These are phyloP conservation scores for Macquaria australasica DNA, from an alignment of 2,113 vertebrate genomes.

Conservation along the genomic window DNA sequence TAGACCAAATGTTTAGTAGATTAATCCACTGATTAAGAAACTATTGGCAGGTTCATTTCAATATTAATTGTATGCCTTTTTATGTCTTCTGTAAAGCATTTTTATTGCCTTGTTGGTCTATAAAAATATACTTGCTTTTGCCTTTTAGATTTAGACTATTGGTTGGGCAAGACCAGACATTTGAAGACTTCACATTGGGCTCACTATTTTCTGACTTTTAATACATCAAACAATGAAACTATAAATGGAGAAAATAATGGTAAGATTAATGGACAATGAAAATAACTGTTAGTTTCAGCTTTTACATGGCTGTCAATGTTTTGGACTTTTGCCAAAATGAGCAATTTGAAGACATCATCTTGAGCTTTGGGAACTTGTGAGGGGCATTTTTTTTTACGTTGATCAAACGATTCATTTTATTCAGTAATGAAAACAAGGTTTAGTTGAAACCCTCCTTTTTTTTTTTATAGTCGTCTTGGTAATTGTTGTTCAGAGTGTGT, in stretches of 20 bases:
- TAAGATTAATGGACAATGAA: neutral
- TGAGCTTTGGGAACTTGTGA: too few relatives aligned
- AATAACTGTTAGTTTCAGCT: neutral
- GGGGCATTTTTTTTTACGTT: neutral
- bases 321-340: neutral
- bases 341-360: neutral
- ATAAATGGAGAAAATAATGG: neutral
- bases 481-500: constrained; percentile 14
- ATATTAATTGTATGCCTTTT: neutral
- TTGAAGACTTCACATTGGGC: neutral
- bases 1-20: neutral
- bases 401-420: neutral
- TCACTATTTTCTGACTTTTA: neutral
- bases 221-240: neutral
- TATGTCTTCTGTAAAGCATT: neutral
- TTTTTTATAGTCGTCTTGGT: neutral
- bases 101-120: neutral
- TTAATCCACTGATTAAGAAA: neutral
- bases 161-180: neutral
- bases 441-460: neutral
- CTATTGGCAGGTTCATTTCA: neutral
- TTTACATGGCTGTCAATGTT: neutral
- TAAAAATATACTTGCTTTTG: neutral
- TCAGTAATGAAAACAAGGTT: neutral
- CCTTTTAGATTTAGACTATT: neutral